Conservation (phyloP, 2,888 invertebrate genomes). For the Noctua janthe region DNA sequence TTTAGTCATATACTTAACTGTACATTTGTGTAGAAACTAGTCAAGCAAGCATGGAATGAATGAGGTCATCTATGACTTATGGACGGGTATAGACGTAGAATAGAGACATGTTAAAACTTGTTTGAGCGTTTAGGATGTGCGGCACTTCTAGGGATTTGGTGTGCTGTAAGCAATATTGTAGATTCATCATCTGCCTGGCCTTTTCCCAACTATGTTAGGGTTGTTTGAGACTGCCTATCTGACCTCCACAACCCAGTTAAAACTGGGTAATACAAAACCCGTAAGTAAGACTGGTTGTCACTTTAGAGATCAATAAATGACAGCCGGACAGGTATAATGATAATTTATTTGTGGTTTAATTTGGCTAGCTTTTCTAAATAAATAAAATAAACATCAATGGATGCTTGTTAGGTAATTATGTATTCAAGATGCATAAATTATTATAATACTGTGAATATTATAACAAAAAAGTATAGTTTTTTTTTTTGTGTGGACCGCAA, state of each 20-base stretch:
- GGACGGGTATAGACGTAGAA: background rate
- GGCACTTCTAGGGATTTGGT: conserved; percentile 5
- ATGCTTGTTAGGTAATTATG: background rate
- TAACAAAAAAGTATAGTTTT: background rate
- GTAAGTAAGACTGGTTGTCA: too few species aligned
- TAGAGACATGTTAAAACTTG: conserved; percentile 15
- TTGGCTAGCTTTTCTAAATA: too few species aligned
- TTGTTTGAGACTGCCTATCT: too few species aligned
- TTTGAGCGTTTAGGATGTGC: background rate
- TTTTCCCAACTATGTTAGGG: too few species aligned
- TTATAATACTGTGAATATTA: background rate
- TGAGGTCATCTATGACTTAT: conserved; percentile 48
- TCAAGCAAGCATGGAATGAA: conserved; percentile 20
- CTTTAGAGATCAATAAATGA: too few species aligned
- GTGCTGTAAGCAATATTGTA: background rate
- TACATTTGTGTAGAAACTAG: background rate
- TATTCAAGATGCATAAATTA: too few species aligned
- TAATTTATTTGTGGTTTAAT: too few species aligned
- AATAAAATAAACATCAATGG: background rate
- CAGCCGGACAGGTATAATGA: too few species aligned
- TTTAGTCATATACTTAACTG: background rate
- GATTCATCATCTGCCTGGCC: too few species aligned
- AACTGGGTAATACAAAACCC: too few species aligned
- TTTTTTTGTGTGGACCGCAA: background rate
- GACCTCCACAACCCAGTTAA: too few species aligned